Base-by-base conservation (phyloP, 2,888 invertebrate species). In the Trichacis sp. region DNA sequence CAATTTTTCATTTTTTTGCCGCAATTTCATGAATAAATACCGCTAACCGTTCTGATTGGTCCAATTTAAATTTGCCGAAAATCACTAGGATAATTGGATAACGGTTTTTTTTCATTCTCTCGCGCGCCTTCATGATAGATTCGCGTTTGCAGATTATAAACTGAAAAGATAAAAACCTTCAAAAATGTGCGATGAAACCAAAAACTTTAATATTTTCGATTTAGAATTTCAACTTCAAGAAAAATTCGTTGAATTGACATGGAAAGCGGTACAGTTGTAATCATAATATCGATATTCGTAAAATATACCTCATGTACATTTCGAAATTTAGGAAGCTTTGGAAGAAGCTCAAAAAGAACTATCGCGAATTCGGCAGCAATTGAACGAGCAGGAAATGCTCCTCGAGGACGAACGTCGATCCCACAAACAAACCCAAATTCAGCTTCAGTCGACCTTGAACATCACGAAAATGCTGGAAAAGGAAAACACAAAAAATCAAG, bases 211-310 rank as follows among this genome's bases (percentile, higher is more conserved):
- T 48, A 62, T 78, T 45, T 68, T 52, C 49, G 60, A 72, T 29
- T 72, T 81, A 8, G 82, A 82, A 52, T 57, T 72, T 19, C 65
- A 69, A 64, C 59, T 82, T 30, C 68, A 69, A 9, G 74, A 76
- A 64, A 76, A 75, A 48, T 51, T 81, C 5, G 70, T 74, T 50
- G 79, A 83, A 36, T 38, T 79, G 15, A 72, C 77, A 38, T 77
- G 72, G 64, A 78, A 78, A 58, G 68, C 72, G 19, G 81, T 80
- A 62, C n/a, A n/a, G n/a, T n/a, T n/a, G n/a, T n/a, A n/a, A n/a
- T n/a, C n/a, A n/a, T n/a, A n/a, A n/a, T n/a, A n/a, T n/a, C n/a
- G n/a, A n/a, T n/a, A n/a, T n/a, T n/a, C n/a, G n/a, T n/a, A n/a
- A n/a, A n/a, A 24, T 5, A 24, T 24, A 24, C 8, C 12, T 3